Evolutionary conservation across 2,113 vertebrate species (phyloP), one percentile per base, ranked within the genome.

Genomic region (Elgaria multicarinata): DNA sequence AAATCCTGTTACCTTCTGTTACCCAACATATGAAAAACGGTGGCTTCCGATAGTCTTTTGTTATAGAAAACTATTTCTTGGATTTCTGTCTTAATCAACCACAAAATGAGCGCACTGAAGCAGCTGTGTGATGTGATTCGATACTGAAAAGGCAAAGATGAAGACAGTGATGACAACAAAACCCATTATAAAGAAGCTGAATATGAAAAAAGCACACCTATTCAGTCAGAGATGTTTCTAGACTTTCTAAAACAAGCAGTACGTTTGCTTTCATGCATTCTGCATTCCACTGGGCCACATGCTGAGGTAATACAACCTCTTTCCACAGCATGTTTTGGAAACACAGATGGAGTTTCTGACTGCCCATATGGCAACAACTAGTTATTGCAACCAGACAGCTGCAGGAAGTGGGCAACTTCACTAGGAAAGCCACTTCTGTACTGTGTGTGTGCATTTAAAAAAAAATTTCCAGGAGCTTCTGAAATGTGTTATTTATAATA

Each of bases 261-360:
- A 66, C 87, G 76, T 94, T 94, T 88, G 91, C 91, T 94, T 93
- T 90, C 82, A 2, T 66, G 86, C 90, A 83, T 91, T 93, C 92
- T 91, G 88, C 96, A 96, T 97, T 96, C 95, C 95, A 94, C 71
- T 91, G 92, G 96, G 91, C 96, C 94, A 92, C 97, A 96, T 94
- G 96, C 94, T 97, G 95, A 91, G 94, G 94, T 97, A 95, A 97
- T 96, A 95, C 96, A 97, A 95, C 83, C 93, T 86, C 86, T 90
- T 92, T 88, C 92, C 89, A 91, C 87, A 94, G 87, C 92, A 95
- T 92, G 90, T 91, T 96, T 96, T 92, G 95, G 94, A 95, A 96
- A 96, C 87, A 92, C 89, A 66, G 89, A 94, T 58, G 16, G 79
- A 85, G 89, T 90, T 94, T 93, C 89, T 85, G 87, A 84, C 90